Evolutionary conservation across 2,888 invertebrate genomes (phyloP).

Genomic region (Xanthorhoe designata): DNA sequence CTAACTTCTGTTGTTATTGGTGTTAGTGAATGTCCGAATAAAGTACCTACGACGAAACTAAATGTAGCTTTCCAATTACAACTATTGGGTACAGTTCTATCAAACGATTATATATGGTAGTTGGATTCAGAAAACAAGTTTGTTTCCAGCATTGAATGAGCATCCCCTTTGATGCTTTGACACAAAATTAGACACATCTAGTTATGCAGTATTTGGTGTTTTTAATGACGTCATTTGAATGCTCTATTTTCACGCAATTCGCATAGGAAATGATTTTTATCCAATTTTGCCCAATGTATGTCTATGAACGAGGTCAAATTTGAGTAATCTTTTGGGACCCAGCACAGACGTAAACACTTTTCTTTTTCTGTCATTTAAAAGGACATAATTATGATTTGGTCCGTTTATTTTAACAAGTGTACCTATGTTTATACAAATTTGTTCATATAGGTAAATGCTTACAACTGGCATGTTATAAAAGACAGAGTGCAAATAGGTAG

Average conservation of each 20-base stretch:
- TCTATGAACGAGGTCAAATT: slow-evolving; percentile 37
- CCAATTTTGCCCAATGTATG: slow-evolving; percentile 34
- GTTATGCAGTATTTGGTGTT: slow-evolving; percentile 38
- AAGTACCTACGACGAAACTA: too few species aligned
- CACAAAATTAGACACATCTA: slow-evolving; percentile 40
- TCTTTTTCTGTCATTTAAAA: too few species aligned
- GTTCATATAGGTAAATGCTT: too few species aligned
- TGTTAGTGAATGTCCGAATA: too few species aligned
- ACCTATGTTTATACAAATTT: too few species aligned
- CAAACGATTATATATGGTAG: not conserved
- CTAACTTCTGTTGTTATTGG: too few species aligned
- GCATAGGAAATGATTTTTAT: slow-evolving; percentile 40
- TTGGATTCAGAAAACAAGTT: not conserved
- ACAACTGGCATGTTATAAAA: not conserved
- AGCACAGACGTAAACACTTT: slow-evolving; percentile 13
- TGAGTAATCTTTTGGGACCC: slow-evolving; percentile 29
- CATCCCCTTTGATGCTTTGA: slow-evolving; percentile 18
- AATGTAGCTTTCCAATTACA: too few species aligned
- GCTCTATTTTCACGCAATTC: slow-evolving; percentile 37
- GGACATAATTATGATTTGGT: not conserved
- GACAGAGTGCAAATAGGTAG: not conserved
- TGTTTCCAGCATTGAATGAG: slow-evolving; percentile 27
- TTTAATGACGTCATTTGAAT: slow-evolving; percentile 40
- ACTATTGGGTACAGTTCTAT: not conserved
- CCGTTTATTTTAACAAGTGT: too few species aligned